Percentiles rank a stretch among this genome's conserved stretches.
Evolutionary conservation across 2,888 invertebrate genomes (phyloP).

Genomic region (Habrosyne pyritoides): DNA sequence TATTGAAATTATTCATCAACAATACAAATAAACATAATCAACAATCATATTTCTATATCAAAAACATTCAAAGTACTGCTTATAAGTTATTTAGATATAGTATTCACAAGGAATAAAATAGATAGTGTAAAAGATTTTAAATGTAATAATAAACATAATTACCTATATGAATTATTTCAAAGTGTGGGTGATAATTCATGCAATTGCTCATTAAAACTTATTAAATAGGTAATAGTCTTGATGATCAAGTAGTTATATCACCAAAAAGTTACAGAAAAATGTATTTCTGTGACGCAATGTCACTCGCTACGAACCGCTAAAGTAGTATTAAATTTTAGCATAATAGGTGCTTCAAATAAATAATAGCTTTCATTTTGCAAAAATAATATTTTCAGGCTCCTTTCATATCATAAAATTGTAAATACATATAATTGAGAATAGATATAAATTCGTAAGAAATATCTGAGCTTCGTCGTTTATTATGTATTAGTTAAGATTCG

Average conservation of each 20-base stretch:
- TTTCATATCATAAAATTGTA: slow-evolving; percentile 78
- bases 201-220: slow-evolving; percentile 41
- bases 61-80: neutral
- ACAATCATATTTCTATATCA: neutral
- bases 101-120: neutral
- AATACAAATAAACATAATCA: neutral
- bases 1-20: neutral
- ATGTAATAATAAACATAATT: neutral
- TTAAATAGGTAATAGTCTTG: slow-evolving; percentile 9
- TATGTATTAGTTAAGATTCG: slow-evolving; percentile 68
- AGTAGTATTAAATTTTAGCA: slow-evolving; percentile 42
- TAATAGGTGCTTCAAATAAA: slow-evolving; percentile 62
- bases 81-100: neutral
- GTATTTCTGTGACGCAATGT: slow-evolving; percentile 28
- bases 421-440: slow-evolving; percentile 68
- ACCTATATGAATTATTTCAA: neutral
- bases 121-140: neutral
- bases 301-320: slow-evolving; percentile 38
- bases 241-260: neutral
- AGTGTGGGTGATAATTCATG: slow-evolving; percentile 33
- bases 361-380: slow-evolving; percentile 65
- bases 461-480: slow-evolving; percentile 82
- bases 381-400: slow-evolving; percentile 65
- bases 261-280: neutral
- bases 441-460: slow-evolving; percentile 74